phyloP scores from a whole-genome alignment of 1,140 invertebrate species.

The Eciton burchellii region DNA sequence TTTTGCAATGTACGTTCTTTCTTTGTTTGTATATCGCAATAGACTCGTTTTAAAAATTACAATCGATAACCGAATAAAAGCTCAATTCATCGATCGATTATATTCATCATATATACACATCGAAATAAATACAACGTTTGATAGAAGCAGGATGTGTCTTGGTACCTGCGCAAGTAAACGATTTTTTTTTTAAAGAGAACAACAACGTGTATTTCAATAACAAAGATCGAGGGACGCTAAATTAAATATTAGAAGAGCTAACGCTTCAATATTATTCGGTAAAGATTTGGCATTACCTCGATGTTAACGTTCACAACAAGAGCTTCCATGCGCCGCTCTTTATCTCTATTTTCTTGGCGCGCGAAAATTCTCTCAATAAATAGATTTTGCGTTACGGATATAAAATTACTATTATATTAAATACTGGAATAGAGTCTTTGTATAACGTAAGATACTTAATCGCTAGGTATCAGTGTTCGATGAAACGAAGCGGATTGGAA shows the following conservation, averaged over 20 bases:
- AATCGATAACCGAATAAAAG: constrained; percentile 36
- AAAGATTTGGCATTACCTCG: constrained; percentile 62
- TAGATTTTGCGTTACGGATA: constrained; percentile 72
- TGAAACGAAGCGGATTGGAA: constrained; percentile 71
- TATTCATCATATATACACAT: constrained; percentile 49
- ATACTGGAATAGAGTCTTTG: constrained; percentile 72
- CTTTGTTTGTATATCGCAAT: constrained; percentile 42
- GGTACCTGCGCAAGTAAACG: constrained; percentile 59
- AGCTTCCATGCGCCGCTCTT: constrained; percentile 55
- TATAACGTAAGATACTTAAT: constrained; percentile 71
- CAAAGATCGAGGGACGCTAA: constrained; percentile 61
- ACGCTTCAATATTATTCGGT: constrained; percentile 58
- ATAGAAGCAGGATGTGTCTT: constrained; percentile 57
- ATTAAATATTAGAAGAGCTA: constrained; percentile 63
- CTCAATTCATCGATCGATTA: constrained; percentile 35
- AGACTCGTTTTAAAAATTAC: constrained; percentile 35
- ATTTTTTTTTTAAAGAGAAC: constrained; percentile 52
- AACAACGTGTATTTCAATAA: constrained; percentile 62
- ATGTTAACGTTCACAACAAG: constrained; percentile 61
- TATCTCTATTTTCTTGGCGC: constrained; percentile 44
- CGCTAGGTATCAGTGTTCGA: constrained; percentile 69
- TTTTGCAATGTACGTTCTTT: constrained; percentile 48
- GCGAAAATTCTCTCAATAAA: constrained; percentile 68
- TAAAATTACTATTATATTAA: constrained; percentile 76
- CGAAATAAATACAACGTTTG: constrained; percentile 56